These are phyloP conservation scores for Disparrhopalites patrizii DNA, from an alignment of 2,888 invertebrate genomes.

Conservation along the genomic window DNA sequence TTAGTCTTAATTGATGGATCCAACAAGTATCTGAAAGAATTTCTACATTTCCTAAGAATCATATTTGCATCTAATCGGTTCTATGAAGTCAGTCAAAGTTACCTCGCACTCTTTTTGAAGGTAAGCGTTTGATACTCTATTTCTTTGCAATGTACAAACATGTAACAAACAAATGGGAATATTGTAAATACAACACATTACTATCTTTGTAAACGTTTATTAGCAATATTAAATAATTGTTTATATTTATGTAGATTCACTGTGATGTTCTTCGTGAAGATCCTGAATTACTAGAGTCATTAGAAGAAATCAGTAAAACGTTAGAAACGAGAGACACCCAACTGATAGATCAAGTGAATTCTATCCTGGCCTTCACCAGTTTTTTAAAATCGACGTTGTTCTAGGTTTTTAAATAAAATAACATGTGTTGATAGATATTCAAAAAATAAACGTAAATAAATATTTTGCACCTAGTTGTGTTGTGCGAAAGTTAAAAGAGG, in stretches of 20 bases:
- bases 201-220: neutral
- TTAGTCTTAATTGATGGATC: constrained; percentile 73
- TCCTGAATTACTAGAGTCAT: neutral
- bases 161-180: neutral
- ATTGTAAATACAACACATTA: neutral
- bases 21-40: constrained; percentile 67
- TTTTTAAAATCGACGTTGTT: constrained; percentile 29
- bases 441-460: too few species aligned
- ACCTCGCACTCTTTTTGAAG: constrained; percentile 82
- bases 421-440: too few species aligned
- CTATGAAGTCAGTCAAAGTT: constrained; percentile 88
- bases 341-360: constrained; percentile 16
- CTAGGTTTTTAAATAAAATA: too few species aligned
- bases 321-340: constrained; percentile 13
- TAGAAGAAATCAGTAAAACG: constrained; percentile 12
- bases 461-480: too few species aligned
- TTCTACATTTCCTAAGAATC: constrained; percentile 67
- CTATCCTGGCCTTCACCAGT: constrained; percentile 22
- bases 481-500: too few species aligned
- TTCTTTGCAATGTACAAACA: neutral
- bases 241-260: constrained; percentile 22
- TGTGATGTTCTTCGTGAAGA: constrained; percentile 17
- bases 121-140: constrained; percentile 53
- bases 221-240: neutral
- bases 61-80: constrained; percentile 71